Conservation (phyloP, 2,888 invertebrate species). For the Malthinus flaveolus region DNA sequence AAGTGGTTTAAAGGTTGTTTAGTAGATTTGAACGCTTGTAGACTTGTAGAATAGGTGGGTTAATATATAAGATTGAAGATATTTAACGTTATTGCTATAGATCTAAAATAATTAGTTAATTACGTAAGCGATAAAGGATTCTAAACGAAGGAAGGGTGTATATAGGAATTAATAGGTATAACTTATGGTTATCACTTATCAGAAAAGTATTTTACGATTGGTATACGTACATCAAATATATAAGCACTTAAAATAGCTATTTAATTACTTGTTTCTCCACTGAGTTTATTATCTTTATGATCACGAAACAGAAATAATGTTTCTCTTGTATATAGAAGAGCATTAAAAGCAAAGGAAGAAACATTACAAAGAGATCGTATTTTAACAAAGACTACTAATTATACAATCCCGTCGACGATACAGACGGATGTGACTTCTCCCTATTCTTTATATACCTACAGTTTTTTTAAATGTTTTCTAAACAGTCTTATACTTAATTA, state of each 20-base stretch:
- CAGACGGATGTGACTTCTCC: conserved; percentile 14
- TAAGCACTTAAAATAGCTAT: conserved; percentile 5
- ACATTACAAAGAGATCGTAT: conserved; percentile 24
- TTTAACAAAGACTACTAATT: conserved; percentile 26
- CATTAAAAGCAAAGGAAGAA: conserved; percentile 20
- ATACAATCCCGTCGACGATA: conserved; percentile 22
- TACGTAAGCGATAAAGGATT: no score
- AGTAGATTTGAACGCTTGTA: no score
- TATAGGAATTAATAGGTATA: no score
- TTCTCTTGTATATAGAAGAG: conserved; percentile 13
- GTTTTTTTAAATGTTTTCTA: conserved; percentile 7
- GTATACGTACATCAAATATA: conserved; percentile 1
- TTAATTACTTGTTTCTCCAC: conserved; percentile 8
- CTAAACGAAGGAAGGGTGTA: no score
- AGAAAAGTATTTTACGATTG: not conserved
- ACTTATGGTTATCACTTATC: no score
- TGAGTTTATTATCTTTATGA: conserved; percentile 10
- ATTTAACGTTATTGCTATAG: no score
- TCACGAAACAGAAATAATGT: conserved; percentile 19
- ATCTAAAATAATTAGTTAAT: no score
- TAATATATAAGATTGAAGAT: no score
- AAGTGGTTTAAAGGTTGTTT: no score
- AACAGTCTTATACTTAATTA: not conserved
- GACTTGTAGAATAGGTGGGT: no score
- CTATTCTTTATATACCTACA: conserved; percentile 17